phyloP scores from a whole-genome alignment of 2,113 vertebrate genomes.

The Etia nguti region DNA sequence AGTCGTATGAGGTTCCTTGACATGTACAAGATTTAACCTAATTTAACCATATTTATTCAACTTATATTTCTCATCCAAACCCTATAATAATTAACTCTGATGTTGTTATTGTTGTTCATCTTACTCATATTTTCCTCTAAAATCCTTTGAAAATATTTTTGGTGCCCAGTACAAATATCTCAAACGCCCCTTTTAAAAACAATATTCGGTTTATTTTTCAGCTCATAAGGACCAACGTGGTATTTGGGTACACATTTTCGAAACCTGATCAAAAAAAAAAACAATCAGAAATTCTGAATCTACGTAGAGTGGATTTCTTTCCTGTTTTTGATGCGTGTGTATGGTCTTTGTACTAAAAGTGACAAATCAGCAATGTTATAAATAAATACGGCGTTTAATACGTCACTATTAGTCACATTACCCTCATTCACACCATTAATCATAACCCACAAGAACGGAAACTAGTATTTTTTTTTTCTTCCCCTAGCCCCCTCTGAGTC shows the following conservation, averaged over 20 bases:
- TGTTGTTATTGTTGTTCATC: not conserved
- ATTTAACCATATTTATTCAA: not conserved
- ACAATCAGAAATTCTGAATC: not conserved
- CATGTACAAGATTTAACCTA: not conserved
- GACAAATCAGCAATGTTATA: not conserved
- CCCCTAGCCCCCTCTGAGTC: not conserved
- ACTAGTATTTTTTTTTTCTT: not conserved
- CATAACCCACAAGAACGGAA: slow-evolving; percentile 43
- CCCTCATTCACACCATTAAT: slow-evolving; percentile 40
- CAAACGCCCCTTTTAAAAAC: not conserved
- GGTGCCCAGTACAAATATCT: not conserved
- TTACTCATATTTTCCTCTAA: not conserved
- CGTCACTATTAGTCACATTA: slow-evolving; percentile 30
- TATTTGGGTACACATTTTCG: not conserved
- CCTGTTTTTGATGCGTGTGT: not conserved
- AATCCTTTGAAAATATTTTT: not conserved
- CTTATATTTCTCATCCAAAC: not conserved
- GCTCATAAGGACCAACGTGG: not conserved
- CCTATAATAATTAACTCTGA: not conserved
- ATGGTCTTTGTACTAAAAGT: not conserved
- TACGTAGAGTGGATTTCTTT: not conserved
- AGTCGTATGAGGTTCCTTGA: not conserved
- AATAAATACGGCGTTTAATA: not conserved
- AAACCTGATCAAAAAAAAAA: not conserved
- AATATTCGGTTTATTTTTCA: not conserved